These are phyloP conservation scores for Mayetiola destructor DNA, from an alignment of 2,888 invertebrate species.

Conservation along the genomic window DNA sequence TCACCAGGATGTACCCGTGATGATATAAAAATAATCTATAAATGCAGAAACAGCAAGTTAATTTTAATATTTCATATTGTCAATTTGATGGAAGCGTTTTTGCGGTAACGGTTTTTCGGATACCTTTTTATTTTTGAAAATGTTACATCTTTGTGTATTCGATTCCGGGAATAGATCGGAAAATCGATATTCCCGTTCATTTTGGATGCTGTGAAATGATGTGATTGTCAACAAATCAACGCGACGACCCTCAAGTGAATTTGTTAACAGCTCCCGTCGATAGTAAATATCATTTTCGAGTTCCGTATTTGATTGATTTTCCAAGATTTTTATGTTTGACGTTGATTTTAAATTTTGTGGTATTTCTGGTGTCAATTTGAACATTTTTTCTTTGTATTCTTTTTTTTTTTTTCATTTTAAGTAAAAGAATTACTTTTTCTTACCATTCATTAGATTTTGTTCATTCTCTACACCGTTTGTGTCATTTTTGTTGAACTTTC, in stretches of 20 bases:
- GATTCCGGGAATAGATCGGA: conserved; percentile 58
- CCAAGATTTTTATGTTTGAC: background rate
- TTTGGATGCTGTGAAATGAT: conserved; percentile 61
- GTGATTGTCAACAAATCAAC: conserved; percentile 73
- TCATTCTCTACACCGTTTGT: background rate
- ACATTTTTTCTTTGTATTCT: background rate
- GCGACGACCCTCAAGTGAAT: conserved; percentile 60
- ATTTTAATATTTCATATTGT: background rate
- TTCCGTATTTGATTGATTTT: conserved; percentile 11
- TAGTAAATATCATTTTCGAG: conserved; percentile 62
- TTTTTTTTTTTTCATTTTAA: no score
- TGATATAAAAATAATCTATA: conserved; percentile 65
- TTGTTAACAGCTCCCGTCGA: conserved; percentile 61
- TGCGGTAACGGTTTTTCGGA: conserved; percentile 4
- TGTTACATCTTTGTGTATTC: conserved; percentile 49
- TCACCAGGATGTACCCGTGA: conserved; percentile 88
- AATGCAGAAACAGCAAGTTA: background rate
- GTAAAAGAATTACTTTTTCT: no score
- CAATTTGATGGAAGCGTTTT: conserved; percentile 5
- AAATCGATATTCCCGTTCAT: conserved; percentile 55
- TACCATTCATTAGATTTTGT: background rate
- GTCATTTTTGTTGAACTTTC: background rate
- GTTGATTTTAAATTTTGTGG: background rate
- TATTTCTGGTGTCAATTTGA: background rate
- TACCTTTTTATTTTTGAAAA: conserved; percentile 66